phyloP scores from a whole-genome alignment of 1,140 invertebrate genomes.

The Varroa destructor region DNA sequence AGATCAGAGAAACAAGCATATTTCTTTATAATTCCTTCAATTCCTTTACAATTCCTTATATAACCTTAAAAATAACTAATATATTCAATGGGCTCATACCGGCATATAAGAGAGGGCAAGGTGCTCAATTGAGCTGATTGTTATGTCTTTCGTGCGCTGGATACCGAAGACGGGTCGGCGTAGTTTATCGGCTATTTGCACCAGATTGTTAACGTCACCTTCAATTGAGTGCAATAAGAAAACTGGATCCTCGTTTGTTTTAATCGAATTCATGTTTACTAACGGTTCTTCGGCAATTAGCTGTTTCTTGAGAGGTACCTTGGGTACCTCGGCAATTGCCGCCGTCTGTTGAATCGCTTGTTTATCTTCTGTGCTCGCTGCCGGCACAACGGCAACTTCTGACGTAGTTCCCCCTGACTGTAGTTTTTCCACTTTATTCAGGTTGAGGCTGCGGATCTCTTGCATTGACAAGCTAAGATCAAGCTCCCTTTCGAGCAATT shows the following conservation, averaged over 20 bases:
- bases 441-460: slow-evolving; percentile 69
- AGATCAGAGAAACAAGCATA: slow-evolving; percentile 9
- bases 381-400: slow-evolving; percentile 28
- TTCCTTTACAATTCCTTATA: not conserved
- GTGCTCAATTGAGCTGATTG: slow-evolving; percentile 52
- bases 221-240: slow-evolving; percentile 83
- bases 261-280: slow-evolving; percentile 42
- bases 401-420: slow-evolving; percentile 37
- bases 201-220: slow-evolving; percentile 59
- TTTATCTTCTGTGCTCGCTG: slow-evolving; percentile 35
- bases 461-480: slow-evolving; percentile 70
- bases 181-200: slow-evolving; percentile 53
- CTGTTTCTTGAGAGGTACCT: slow-evolving; percentile 15
- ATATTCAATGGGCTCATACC: slow-evolving; percentile 38
- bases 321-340: slow-evolving; percentile 15
- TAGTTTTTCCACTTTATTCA: slow-evolving; percentile 56
- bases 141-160: slow-evolving; percentile 64
- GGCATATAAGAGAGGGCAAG: slow-evolving; percentile 65
- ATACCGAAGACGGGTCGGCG: slow-evolving; percentile 69
- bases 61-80: not conserved
- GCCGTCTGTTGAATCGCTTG: slow-evolving; percentile 22
- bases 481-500: slow-evolving; percentile 79
- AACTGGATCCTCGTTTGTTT: slow-evolving; percentile 43
- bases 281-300: slow-evolving; percentile 43
- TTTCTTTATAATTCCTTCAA: too few relatives aligned